Conservation (phyloP, 2,797 vertebrate species). For the Tympanoctomys barrerae region DNA sequence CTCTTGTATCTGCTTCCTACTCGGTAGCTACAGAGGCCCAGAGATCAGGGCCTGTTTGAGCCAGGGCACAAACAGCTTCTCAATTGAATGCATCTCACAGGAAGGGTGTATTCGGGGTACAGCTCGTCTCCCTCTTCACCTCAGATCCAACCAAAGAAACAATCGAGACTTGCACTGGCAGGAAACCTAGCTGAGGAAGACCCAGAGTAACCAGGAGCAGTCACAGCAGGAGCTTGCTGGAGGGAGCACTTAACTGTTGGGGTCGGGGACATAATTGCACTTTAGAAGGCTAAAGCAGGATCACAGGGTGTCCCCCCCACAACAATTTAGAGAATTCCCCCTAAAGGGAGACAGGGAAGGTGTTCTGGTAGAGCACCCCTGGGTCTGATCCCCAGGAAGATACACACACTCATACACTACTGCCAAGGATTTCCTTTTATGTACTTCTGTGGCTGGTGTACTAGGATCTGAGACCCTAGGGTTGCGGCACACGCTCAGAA, state of each 20-base stretch:
- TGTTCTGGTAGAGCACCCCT: not conserved
- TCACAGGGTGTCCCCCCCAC: not conserved
- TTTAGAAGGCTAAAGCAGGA: not conserved
- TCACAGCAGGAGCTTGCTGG: not conserved
- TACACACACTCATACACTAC: not conserved
- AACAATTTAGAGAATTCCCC: not conserved
- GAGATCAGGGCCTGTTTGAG: not conserved
- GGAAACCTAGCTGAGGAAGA: not conserved
- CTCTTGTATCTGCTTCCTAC: not conserved
- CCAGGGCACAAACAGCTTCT: not conserved
- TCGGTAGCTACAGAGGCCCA: too few relatives aligned
- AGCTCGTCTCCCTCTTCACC: not conserved
- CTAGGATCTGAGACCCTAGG: not conserved
- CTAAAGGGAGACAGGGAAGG: not conserved
- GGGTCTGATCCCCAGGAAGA: not conserved
- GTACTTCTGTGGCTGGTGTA: not conserved
- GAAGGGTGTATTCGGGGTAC: not conserved
- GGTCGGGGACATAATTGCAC: not conserved
- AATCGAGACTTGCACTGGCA: too few relatives aligned
- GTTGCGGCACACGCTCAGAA: not conserved
- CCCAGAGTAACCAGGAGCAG: not conserved
- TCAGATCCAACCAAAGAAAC: not conserved
- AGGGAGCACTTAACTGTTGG: not conserved
- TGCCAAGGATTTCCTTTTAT: not conserved
- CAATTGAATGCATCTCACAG: not conserved